Conservation (phyloP, 2,113 vertebrate species). For the Aleadryas rufinucha region DNA sequence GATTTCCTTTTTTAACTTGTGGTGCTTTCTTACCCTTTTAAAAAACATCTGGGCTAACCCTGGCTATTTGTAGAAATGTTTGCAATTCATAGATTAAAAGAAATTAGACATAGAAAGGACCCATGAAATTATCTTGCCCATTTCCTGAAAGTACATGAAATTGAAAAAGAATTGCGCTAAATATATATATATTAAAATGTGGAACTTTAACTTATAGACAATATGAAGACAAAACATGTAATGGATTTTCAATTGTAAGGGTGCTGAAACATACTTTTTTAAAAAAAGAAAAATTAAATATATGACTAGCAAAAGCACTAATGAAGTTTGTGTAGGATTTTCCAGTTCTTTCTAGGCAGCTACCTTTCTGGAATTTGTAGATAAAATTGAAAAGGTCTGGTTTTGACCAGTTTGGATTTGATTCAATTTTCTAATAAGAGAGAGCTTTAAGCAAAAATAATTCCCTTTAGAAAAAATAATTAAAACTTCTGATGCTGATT, state of each 20-base stretch:
- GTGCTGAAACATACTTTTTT: not conserved
- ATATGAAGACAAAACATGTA: not conserved
- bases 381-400: not conserved
- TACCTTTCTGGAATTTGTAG: not conserved
- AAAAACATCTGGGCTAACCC: constrained; percentile 13
- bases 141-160: constrained; percentile 10
- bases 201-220: not conserved
- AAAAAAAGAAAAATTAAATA: not conserved
- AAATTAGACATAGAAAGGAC: constrained; percentile 24
- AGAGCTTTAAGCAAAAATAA: not conserved
- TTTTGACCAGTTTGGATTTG: not conserved
- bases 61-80: constrained; percentile 36
- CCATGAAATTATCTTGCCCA: not conserved
- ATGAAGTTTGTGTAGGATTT: not conserved
- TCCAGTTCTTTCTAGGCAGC: not conserved
- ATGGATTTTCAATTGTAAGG: not conserved
- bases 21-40: constrained; percentile 18
- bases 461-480: not conserved
- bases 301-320: not conserved
- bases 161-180: not conserved
- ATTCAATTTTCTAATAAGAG: not conserved
- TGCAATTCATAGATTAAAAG: constrained; percentile 29
- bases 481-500: not conserved
- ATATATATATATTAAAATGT: not conserved
- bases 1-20: constrained; percentile 43